Evolutionary conservation across 2,113 vertebrate species (phyloP).

Genomic region (Podarcis cretensis): DNA sequence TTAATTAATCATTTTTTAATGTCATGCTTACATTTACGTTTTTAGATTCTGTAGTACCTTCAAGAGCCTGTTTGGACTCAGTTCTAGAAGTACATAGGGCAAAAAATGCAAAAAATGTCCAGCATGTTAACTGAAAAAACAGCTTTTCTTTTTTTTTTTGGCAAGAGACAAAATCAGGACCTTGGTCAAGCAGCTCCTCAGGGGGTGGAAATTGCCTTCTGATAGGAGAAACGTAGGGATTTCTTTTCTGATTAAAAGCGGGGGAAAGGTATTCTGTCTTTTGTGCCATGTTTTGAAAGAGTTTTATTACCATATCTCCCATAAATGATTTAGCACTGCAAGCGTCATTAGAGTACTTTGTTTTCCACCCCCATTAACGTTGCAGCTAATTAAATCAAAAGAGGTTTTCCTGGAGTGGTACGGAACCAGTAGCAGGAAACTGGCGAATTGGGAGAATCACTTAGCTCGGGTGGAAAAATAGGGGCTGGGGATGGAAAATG

Average conservation of each 20-base stretch:
- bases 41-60: no score
- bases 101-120: no score
- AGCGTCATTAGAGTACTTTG: not conserved
- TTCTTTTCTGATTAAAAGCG: not conserved
- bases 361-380: conserved; percentile 1
- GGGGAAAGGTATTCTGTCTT: not conserved
- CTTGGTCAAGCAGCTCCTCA: no score
- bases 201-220: no score
- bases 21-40: no score
- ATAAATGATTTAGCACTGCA: not conserved
- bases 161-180: no score
- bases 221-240: not conserved
- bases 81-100: no score
- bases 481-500: not conserved
- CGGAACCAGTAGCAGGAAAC: conserved; percentile 35
- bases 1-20: no score
- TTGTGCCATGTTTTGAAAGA: not conserved
- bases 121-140: no score
- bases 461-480: not conserved
- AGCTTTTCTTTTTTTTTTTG: no score
- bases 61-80: no score
- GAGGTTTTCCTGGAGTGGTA: conserved; percentile 13
- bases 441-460: not conserved
- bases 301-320: not conserved
- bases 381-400: conserved; percentile 2